phyloP scores from a whole-genome alignment of 2,888 invertebrate genomes.

The Gryllus longicercus region DNA sequence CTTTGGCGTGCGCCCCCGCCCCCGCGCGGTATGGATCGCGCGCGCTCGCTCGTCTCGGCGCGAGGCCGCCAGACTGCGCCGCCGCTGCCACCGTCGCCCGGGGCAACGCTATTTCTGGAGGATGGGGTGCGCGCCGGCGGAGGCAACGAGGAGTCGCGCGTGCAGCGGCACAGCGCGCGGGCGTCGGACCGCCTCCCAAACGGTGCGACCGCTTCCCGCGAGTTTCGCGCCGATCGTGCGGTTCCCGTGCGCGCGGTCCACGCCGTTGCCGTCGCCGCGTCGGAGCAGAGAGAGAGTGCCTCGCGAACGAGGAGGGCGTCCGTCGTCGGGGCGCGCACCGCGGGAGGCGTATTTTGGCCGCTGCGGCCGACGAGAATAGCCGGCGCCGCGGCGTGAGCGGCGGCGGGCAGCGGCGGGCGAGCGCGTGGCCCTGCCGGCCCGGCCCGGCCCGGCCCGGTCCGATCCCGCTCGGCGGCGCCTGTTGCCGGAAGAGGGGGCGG shows the following conservation, averaged over 20 bases:
- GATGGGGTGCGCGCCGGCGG: slow-evolving; percentile 18
- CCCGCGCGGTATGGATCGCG: slow-evolving; percentile 11
- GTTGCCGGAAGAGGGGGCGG: neutral
- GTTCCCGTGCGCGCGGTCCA: neutral
- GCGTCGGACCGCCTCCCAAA: neutral
- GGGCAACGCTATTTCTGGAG: neutral
- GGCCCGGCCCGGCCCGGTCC: neutral
- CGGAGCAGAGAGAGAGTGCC: neutral
- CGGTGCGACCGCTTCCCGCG: too few relatives aligned
- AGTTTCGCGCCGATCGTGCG: neutral
- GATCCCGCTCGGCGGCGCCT: neutral
- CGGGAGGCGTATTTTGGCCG: too few relatives aligned
- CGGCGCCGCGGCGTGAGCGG: neutral
- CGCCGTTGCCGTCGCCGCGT: neutral
- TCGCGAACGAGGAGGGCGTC: neutral
- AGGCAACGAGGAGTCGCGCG: neutral
- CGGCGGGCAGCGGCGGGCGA: neutral
- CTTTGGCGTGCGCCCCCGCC: too few relatives aligned
- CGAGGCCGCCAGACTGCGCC: neutral
- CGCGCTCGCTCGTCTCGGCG: neutral
- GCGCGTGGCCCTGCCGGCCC: neutral
- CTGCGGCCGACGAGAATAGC: neutral
- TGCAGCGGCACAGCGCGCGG: neutral
- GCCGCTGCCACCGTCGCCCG: slow-evolving; percentile 8
- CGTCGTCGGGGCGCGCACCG: neutral